Evolutionary conservation across 2,888 invertebrate species (phyloP).

Genomic region (Cyrtodaria siliqua): DNA sequence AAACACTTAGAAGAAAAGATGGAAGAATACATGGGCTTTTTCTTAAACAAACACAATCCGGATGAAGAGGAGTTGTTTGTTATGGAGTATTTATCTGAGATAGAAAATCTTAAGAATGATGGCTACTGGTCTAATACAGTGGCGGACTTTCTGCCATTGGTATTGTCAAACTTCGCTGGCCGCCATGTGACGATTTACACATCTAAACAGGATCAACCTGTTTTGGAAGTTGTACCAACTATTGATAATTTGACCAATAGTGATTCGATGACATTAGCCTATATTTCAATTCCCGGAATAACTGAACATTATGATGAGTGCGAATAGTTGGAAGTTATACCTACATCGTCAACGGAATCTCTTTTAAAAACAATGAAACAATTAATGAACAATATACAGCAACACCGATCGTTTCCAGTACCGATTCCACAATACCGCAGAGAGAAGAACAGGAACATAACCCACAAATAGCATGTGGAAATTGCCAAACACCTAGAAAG

Average conservation of each 20-base stretch:
- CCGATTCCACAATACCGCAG: too few relatives aligned
- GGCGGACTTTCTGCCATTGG: conserved; percentile 27
- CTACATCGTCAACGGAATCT: not conserved
- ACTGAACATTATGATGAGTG: conserved; percentile 25
- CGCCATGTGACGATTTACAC: conserved; percentile 6
- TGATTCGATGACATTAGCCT: not conserved
- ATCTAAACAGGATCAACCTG: conserved; percentile 10
- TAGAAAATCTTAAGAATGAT: conserved; percentile 9
- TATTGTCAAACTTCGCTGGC: conserved; percentile 9
- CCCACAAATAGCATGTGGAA: too few relatives aligned
- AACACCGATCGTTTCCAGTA: too few relatives aligned
- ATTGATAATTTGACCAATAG: too few relatives aligned
- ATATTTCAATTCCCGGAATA: conserved; percentile 14
- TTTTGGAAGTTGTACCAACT: not conserved
- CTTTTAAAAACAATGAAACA: not conserved
- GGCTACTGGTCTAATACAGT: conserved; percentile 15
- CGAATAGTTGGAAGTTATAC: not conserved
- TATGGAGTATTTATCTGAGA: conserved; percentile 10
- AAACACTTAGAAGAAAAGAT: conserved; percentile 5
- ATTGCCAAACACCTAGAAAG: conserved; percentile 25
- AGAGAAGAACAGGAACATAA: conserved; percentile 2
- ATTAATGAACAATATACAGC: not conserved
- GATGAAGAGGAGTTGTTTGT: conserved; percentile 8
- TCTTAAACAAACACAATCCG: conserved; percentile 3
- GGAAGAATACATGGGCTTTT: conserved; percentile 15